Percentiles rank a stretch among this genome's conserved stretches.
phyloP scores from a whole-genome alignment of 2,888 invertebrate species.

The Micoletzkya japonica region DNA sequence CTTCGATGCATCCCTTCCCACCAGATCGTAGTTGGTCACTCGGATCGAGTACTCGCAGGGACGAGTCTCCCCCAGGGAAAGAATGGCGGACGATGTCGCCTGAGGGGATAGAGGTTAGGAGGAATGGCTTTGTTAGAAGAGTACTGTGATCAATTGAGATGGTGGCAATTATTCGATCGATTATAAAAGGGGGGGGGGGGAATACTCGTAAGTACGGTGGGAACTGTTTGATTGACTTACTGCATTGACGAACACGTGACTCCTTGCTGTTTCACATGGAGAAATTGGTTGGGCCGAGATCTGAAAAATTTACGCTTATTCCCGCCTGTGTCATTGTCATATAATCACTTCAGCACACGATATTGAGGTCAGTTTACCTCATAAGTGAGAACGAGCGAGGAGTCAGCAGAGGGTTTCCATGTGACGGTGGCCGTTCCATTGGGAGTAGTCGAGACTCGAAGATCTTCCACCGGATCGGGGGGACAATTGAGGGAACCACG shows the following conservation, averaged over 20 bases:
- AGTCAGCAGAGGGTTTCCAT: constrained; percentile 54
- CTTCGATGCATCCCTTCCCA: constrained; percentile 34
- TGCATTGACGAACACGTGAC: constrained; percentile 26
- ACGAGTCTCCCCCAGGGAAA: constrained; percentile 37
- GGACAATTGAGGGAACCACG: constrained; percentile 53
- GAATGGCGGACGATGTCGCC: constrained; percentile 41
- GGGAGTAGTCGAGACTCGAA: constrained; percentile 43
- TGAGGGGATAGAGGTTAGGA: constrained; percentile 24
- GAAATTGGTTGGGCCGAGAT: constrained; percentile 22
- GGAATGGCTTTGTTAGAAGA: not conserved
- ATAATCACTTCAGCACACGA: not conserved
- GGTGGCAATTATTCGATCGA: not conserved
- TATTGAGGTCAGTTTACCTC: constrained; percentile 24
- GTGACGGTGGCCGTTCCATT: constrained; percentile 49
- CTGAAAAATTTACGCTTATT: not conserved
- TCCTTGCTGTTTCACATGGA: constrained; percentile 11
- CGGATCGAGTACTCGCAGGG: constrained; percentile 55
- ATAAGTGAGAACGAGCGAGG: constrained; percentile 52
- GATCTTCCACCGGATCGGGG: constrained; percentile 55
- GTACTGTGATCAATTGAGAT: too few relatives aligned
- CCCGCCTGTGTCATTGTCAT: not conserved
- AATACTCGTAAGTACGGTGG: not conserved
- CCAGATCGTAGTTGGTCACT: constrained; percentile 54
- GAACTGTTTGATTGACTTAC: constrained; percentile 9
- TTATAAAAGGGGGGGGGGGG: not conserved